phyloP scores from a whole-genome alignment of 2,797 vertebrate species.

The Crypturellus tataupa region DNA sequence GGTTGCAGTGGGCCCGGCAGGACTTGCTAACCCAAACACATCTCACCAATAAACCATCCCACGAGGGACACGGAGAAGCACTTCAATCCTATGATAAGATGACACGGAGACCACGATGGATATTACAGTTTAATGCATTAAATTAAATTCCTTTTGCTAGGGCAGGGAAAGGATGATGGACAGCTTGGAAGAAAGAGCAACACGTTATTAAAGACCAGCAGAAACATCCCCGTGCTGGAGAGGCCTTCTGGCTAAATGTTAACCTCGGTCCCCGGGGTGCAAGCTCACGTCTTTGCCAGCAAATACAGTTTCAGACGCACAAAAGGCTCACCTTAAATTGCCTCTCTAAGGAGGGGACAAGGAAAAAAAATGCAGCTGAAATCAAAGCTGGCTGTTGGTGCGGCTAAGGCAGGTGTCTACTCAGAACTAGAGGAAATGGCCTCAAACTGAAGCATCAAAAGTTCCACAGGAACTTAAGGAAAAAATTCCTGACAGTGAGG shows the following conservation, averaged over 20 bases:
- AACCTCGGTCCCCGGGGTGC: neutral
- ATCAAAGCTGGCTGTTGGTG: neutral
- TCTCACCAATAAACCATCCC: neutral
- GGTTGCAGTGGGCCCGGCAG: neutral
- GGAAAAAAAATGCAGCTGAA: neutral
- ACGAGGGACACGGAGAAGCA: neutral
- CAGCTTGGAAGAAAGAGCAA: neutral
- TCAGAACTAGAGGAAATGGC: no score
- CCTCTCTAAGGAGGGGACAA: neutral
- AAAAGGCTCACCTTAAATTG: neutral
- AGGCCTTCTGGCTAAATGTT: neutral
- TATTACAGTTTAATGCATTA: neutral
- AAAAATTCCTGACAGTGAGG: no score
- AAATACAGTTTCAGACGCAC: neutral
- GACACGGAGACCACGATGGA: neutral
- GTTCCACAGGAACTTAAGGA: no score
- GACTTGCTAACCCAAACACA: neutral
- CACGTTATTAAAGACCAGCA: neutral
- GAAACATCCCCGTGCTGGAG: neutral
- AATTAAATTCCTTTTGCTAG: neutral
- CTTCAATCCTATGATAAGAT: neutral
- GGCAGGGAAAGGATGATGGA: neutral
- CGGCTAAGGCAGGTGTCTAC: fast-evolving
- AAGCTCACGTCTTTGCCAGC: neutral
- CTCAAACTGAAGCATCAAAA: no score